Conservation (phyloP, 2,113 vertebrate species). For the Propithecus coquereli region DNA sequence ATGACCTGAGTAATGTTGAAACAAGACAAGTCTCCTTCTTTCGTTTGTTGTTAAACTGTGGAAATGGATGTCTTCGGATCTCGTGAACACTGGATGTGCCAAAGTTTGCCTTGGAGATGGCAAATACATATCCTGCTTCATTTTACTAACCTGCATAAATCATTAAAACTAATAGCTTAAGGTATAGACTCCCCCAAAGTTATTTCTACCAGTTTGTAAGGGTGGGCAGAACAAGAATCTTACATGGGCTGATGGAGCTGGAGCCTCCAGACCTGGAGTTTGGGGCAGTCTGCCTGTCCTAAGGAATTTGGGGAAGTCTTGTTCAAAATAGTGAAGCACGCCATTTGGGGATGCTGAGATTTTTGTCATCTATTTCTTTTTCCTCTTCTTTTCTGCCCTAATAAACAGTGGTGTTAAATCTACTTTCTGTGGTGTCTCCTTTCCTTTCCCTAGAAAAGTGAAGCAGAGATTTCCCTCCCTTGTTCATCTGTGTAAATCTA, state of each 20-base stretch:
- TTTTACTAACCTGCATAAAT: slow-evolving; percentile 8
- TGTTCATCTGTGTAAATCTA: not conserved
- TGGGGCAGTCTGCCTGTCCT: not conserved
- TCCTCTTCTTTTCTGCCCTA: not conserved
- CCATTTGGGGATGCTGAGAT: not conserved
- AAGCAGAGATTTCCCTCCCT: not conserved
- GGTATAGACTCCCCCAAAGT: not conserved
- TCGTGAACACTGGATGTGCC: not conserved
- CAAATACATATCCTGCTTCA: not conserved
- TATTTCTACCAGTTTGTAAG: not conserved
- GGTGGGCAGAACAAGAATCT: not conserved
- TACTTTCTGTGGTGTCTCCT: not conserved
- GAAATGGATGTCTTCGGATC: slow-evolving; percentile 30
- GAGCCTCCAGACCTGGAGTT: not conserved
- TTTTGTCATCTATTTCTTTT: not conserved
- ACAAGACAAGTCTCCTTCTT: slow-evolving; percentile 28
- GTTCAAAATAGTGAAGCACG: slow-evolving; percentile 6
- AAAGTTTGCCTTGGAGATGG: not conserved
- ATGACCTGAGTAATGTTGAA: not conserved
- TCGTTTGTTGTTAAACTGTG: not conserved
- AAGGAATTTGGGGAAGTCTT: not conserved
- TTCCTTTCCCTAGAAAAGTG: not conserved
- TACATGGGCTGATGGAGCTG: not conserved
- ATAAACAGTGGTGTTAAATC: slow-evolving; percentile 46
- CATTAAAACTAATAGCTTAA: not conserved